Conservation (phyloP, 2,113 vertebrate genomes). For the Hoplias malabaricus region DNA sequence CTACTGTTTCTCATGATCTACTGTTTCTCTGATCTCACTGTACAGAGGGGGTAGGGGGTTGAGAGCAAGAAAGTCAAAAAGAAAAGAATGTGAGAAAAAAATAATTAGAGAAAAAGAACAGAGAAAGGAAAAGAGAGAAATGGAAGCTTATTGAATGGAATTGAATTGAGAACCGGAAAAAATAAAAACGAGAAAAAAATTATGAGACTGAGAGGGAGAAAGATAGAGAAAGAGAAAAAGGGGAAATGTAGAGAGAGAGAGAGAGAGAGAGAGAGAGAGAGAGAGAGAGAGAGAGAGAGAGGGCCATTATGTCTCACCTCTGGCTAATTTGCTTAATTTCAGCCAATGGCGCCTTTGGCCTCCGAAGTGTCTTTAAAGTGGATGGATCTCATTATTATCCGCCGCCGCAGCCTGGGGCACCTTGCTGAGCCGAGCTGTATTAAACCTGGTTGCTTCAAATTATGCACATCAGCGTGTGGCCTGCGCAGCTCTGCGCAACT, state of each 20-base stretch:
- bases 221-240: not conserved
- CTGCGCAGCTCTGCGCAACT: not conserved
- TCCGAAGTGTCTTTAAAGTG: constrained; percentile 54
- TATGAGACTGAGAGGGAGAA: not conserved
- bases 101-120: not conserved
- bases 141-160: too few species aligned
- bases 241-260: not conserved
- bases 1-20: too few species aligned
- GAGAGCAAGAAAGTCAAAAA: too few species aligned
- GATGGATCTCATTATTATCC: constrained; percentile 50
- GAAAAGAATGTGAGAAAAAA: too few species aligned
- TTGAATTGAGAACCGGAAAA: too few species aligned
- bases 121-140: not conserved
- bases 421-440: constrained; percentile 18
- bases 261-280: not conserved
- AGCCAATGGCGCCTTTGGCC: constrained; percentile 55
- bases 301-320: constrained; percentile 54
- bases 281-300: not conserved
- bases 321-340: constrained; percentile 59
- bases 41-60: too few species aligned
- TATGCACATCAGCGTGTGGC: constrained; percentile 27
- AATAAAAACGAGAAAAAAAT: not conserved
- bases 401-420: constrained; percentile 26
- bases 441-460: constrained; percentile 27
- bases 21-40: too few species aligned